These are phyloP conservation scores for Valencia hispanica DNA, from an alignment of 2,797 vertebrate species.

Conservation along the genomic window DNA sequence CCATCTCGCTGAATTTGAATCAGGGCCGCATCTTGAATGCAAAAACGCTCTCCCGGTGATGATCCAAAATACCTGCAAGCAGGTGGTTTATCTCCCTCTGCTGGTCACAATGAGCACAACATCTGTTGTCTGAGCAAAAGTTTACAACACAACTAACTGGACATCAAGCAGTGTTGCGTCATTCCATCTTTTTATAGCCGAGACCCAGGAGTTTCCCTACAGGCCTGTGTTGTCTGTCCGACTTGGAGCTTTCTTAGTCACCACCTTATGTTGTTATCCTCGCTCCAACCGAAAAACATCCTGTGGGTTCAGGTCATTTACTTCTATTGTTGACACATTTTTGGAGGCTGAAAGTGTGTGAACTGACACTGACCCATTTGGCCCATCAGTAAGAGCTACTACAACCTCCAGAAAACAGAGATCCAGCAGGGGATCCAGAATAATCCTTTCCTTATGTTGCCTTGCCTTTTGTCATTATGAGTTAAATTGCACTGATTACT, in stretches of 20 bases:
- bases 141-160: conserved; percentile 63
- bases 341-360: conserved; percentile 76
- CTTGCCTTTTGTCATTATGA: conserved; percentile 68
- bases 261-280: conserved; percentile 81
- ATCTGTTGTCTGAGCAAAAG: conserved; percentile 27
- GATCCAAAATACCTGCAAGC: conserved; percentile 31
- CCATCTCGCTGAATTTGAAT: conserved; percentile 47
- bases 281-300: conserved; percentile 83
- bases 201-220: conserved; percentile 87
- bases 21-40: conserved; percentile 35
- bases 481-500: conserved; percentile 60
- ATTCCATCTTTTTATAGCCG: conserved; percentile 82
- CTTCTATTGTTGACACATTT: conserved; percentile 83
- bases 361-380: conserved; percentile 76
- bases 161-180: conserved; percentile 73
- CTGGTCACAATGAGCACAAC: conserved; percentile 58
- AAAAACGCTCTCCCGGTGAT: conserved; percentile 33
- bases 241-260: conserved; percentile 83
- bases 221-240: conserved; percentile 80
- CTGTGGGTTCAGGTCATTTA: conserved; percentile 84
- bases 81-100: conserved; percentile 77
- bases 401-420: conserved; percentile 65
- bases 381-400: conserved; percentile 70
- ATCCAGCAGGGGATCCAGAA: conserved; percentile 46
- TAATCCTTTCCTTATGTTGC: conserved; percentile 74